A percentile compares a stretch with the other conserved stretches of the same genome.
phyloP scores from a whole-genome alignment of 30 jellyfish, hydroid and myxozoan genomes.

The Aurelia sp. region DNA sequence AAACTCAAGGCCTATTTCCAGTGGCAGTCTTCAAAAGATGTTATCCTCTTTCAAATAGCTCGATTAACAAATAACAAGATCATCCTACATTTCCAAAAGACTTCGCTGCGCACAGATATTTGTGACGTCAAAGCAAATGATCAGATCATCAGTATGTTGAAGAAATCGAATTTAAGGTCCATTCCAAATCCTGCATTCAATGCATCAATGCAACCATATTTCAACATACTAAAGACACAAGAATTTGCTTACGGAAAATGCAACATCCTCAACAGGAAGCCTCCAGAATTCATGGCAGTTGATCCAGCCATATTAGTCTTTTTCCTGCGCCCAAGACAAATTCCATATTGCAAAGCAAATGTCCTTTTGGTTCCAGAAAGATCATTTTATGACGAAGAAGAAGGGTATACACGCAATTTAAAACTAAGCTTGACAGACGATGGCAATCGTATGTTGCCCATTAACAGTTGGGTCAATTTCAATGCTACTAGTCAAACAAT shows the following conservation, averaged over 20 bases:
- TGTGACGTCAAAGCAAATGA: slow-evolving; percentile 68
- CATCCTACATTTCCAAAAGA: slow-evolving; percentile 53
- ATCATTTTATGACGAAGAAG: slow-evolving; percentile 86
- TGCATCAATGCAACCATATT: slow-evolving; percentile 83
- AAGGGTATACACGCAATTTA: slow-evolving; percentile 78
- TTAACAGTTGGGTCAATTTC: slow-evolving; percentile 46
- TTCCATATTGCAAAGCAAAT: slow-evolving; percentile 28
- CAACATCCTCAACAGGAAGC: slow-evolving; percentile 13
- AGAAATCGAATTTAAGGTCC: neutral
- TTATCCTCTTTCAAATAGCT: slow-evolving; percentile 36
- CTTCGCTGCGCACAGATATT: slow-evolving; percentile 61
- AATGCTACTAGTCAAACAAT: slow-evolving; percentile 48
- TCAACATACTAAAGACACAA: slow-evolving; percentile 20
- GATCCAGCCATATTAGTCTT: slow-evolving; percentile 5
- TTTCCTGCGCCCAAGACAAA: slow-evolving; percentile 7
- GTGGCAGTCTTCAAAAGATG: slow-evolving; percentile 21
- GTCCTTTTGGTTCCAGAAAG: slow-evolving; percentile 57
- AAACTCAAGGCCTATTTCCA: slow-evolving; percentile 50
- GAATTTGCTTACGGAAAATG: slow-evolving; percentile 52
- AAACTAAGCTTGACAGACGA: slow-evolving; percentile 16
- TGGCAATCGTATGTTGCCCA: slow-evolving; percentile 12
- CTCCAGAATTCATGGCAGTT: slow-evolving; percentile 51
- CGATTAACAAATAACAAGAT: slow-evolving; percentile 27
- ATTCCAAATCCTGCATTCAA: slow-evolving; percentile 48
- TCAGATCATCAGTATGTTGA: slow-evolving; percentile 35